Evolutionary conservation across 2,113 vertebrate species (phyloP).

Genomic region (Oryzias woworae): DNA sequence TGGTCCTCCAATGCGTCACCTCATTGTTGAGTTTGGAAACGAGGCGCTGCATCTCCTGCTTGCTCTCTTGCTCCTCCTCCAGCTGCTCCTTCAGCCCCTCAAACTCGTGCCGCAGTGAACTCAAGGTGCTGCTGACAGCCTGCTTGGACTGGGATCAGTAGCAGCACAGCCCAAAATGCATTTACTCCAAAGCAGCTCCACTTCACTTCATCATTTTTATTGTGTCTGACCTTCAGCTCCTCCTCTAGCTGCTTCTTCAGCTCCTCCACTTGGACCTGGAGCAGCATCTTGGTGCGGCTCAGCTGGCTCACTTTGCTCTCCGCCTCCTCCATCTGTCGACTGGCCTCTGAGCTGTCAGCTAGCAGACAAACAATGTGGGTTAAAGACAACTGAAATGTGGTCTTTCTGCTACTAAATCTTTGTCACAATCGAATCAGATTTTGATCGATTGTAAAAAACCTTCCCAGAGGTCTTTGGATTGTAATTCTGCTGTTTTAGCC

Average conservation of each 20-base stretch:
- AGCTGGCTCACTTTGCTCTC: conserved; percentile 72
- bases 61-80: conserved; percentile 85
- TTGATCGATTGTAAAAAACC: too few relatives aligned
- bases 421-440: too few relatives aligned
- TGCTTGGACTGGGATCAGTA: conserved; percentile 63
- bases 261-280: conserved; percentile 76
- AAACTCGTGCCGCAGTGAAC: conserved; percentile 66
- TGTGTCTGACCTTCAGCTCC: conserved; percentile 76
- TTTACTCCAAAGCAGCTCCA: background rate
- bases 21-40: conserved; percentile 83
- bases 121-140: conserved; percentile 53
- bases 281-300: conserved; percentile 67
- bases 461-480: too few relatives aligned
- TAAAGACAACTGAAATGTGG: background rate
- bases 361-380: conserved; percentile 11
- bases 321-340: conserved; percentile 74
- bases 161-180: background rate
- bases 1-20: conserved; percentile 77
- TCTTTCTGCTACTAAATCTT: too few relatives aligned
- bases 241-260: conserved; percentile 81
- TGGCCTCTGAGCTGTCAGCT: conserved; percentile 80
- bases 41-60: conserved; percentile 81
- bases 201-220: background rate
- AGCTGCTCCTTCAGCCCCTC: conserved; percentile 81
- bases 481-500: too few relatives aligned